phyloP scores from a whole-genome alignment of 2,888 invertebrate genomes.

The Cephus runcator region DNA sequence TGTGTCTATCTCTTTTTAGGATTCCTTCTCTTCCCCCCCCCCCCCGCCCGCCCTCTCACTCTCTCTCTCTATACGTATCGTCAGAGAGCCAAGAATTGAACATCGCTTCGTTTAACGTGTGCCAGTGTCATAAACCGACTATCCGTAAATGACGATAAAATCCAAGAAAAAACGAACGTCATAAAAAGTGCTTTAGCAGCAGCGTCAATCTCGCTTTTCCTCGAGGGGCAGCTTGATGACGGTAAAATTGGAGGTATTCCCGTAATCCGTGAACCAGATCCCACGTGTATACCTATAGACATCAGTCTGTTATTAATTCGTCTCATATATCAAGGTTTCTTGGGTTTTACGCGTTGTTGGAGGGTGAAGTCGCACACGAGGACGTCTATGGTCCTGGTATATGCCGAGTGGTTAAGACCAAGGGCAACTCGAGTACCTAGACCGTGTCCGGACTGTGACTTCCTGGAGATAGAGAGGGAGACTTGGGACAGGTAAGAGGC shows the following conservation, averaged over 20 bases:
- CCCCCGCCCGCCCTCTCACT: not conserved
- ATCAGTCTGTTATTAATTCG: slow-evolving; percentile 42
- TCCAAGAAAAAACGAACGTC: slow-evolving; percentile 7
- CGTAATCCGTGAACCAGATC: not conserved
- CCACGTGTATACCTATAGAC: not conserved
- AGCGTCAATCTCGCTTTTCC: slow-evolving; percentile 12
- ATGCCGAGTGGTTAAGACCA: no score
- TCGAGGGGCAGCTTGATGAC: slow-evolving; percentile 10
- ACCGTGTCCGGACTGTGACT: no score
- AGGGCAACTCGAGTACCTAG: no score
- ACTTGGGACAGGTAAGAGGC: not conserved
- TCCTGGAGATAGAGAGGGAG: not conserved
- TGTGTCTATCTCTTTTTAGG: not conserved
- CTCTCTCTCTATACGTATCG: not conserved
- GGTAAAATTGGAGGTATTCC: slow-evolving; percentile 11
- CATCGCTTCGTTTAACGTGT: no score
- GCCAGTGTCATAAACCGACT: not conserved
- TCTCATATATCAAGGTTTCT: slow-evolving; percentile 42
- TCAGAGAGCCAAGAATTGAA: not conserved
- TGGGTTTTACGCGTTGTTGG: slow-evolving; percentile 29
- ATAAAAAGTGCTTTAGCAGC: slow-evolving; percentile 16
- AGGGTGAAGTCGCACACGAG: not conserved
- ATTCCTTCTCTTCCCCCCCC: not conserved
- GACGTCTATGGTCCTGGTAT: not conserved
- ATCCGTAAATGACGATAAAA: slow-evolving; percentile 15